Evolutionary conservation across 2,888 invertebrate species (phyloP).

Genomic region (Lobophora halterata): DNA sequence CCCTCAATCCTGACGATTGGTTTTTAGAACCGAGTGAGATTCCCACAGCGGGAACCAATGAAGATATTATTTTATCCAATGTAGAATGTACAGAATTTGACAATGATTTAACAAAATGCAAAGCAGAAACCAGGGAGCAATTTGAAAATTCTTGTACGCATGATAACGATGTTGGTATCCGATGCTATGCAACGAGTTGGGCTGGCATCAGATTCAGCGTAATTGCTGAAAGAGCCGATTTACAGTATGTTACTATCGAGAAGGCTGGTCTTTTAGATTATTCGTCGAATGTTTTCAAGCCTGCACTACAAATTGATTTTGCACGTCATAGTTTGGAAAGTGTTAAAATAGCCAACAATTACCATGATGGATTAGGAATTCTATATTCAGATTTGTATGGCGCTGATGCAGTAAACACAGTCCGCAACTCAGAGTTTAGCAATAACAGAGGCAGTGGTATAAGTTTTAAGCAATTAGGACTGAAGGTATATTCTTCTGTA

Average conservation of each 20-base stretch:
- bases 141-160: conserved; percentile 95
- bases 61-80: conserved; percentile 90
- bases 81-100: conserved; percentile 95
- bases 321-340: conserved; percentile 91
- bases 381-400: conserved; percentile 97
- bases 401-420: conserved; percentile 89
- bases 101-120: conserved; percentile 92
- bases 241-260: conserved; percentile 94
- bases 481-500: conserved; percentile 87
- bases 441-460: conserved; percentile 94
- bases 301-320: conserved; percentile 94
- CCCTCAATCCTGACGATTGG: conserved; percentile 96
- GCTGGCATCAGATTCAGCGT: conserved; percentile 95
- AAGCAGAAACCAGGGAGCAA: conserved; percentile 86
- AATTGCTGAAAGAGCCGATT: conserved; percentile 90
- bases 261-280: conserved; percentile 97
- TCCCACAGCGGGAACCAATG: conserved; percentile 87
- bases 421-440: conserved; percentile 91
- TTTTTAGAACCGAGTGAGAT: conserved; percentile 90
- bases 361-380: conserved; percentile 95
- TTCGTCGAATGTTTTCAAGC: conserved; percentile 91
- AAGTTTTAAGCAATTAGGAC: conserved; percentile 92
- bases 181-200: conserved; percentile 96
- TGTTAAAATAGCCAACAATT: conserved; percentile 90
- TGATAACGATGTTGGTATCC: conserved; percentile 92